Conservation (phyloP, 64 coral and sea anemone species). For the Montipora foliosa region DNA sequence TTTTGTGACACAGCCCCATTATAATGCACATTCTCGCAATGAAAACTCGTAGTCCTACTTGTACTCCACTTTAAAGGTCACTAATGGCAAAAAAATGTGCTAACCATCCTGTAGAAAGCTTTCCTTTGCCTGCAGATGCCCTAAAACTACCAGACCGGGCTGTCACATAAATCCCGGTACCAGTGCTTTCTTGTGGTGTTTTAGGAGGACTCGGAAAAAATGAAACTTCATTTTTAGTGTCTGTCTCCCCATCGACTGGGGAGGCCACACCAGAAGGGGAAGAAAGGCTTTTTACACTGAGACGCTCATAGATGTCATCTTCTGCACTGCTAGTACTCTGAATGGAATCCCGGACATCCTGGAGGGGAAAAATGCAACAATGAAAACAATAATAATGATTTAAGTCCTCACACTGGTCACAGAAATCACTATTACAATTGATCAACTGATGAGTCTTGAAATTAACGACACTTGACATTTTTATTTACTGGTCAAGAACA, state of each 20-base stretch:
- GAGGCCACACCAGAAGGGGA: background rate
- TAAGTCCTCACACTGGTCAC: too few relatives aligned
- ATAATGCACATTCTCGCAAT: too few relatives aligned
- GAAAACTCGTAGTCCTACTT: too few relatives aligned
- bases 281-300: slow-evolving; percentile 39
- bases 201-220: slow-evolving; percentile 71
- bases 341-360: slow-evolving; percentile 58
- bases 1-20: too few relatives aligned
- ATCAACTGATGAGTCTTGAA: too few relatives aligned
- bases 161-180: slow-evolving; percentile 16
- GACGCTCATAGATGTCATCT: slow-evolving; percentile 84
- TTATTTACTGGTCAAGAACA: too few relatives aligned
- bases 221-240: slow-evolving; percentile 24
- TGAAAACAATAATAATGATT: too few relatives aligned
- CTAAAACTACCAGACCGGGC: slow-evolving; percentile 53
- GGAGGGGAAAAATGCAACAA: background rate
- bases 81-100: background rate
- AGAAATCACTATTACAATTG: too few relatives aligned
- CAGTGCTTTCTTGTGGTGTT: slow-evolving; percentile 31
- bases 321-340: slow-evolving; percentile 79
- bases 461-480: too few relatives aligned
- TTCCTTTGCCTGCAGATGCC: slow-evolving; percentile 81
- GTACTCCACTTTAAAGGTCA: background rate
- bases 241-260: background rate
- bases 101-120: slow-evolving; percentile 79